Evolutionary conservation across 1,140 invertebrate genomes (phyloP), one percentile per base, ranked within the genome.

Genomic region (Littorina saxatilis): DNA sequence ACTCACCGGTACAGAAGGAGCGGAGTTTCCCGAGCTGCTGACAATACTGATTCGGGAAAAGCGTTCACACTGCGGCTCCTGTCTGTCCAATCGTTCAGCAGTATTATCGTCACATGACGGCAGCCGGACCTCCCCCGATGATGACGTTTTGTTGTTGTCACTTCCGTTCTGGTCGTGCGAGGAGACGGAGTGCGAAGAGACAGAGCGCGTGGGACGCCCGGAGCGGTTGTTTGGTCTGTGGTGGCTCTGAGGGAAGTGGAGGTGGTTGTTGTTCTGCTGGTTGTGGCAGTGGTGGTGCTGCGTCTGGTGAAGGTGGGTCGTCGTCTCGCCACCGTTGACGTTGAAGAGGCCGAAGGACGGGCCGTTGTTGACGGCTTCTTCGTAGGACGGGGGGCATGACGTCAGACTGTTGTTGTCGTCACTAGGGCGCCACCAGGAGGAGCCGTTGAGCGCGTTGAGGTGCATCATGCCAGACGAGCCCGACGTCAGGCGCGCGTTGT

Each of bases 371-470:
- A 50, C 5, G 23, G 70, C 23, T 4, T 73, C 70, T 27, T 73
- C 70, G 27, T n/a, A 73, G 5, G 70, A 73, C 3, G 70, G 43
- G 39, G 50, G 70, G 43, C 70, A 63, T 11, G 39, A 13, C 2
- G 39, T 1, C 20, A 20, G 39, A 23, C 27, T 20, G 13, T 11
- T 7, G 70, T 20, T 43, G 39, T 2, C 11, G 70, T 23, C 27
- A 23, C 1, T 29, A 7, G 29, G 61, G 40, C 3, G 1, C 37
- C n/a, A 2, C 1, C 50, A 15, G 27, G 37, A 73, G 20, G 70
- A 73, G 0, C 70, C 70, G 70, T 73, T 73, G 70, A 73, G 70
- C 9, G 70, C 70, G 43, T 73, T 73, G 70, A 73, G 70, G 39
- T 47, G 70, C 70, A 73, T 73, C n/a, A 50, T 32, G n/a, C 70